Percentiles rank a stretch among this genome's conserved stretches.
These are phyloP conservation scores for Pocillopora grandis DNA, from an alignment of 92 coral and sea anemone genomes.

Conservation along the genomic window DNA sequence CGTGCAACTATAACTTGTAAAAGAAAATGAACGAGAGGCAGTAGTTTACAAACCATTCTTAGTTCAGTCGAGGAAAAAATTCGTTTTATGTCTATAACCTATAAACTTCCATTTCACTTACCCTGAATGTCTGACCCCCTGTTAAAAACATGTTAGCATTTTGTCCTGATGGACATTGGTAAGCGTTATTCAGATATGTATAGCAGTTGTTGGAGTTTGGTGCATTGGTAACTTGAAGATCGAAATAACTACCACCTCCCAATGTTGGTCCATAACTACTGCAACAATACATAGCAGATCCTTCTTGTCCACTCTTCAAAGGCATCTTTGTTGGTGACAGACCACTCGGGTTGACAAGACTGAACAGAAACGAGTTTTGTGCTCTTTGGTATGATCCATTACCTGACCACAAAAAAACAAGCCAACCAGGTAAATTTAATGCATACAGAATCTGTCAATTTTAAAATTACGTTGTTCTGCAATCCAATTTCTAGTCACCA, in stretches of 20 bases:
- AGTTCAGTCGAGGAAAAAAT: not conserved
- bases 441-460: too few relatives aligned
- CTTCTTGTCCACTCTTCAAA: slow-evolving; percentile 24
- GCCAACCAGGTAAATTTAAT: not conserved
- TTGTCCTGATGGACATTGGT: slow-evolving; percentile 54
- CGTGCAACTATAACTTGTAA: not conserved
- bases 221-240: too few relatives aligned
- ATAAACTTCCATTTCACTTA: slow-evolving; percentile 59
- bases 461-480: accelerated
- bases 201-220: slow-evolving; percentile 31
- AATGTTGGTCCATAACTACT: slow-evolving; percentile 60
- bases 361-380: slow-evolving; percentile 51
- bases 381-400: not conserved
- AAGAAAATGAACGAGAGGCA: not conserved
- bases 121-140: slow-evolving; percentile 39
- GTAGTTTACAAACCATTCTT: not conserved
- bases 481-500: too few relatives aligned
- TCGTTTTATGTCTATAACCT: not conserved
- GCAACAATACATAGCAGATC: slow-evolving; percentile 44
- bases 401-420: not conserved
- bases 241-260: too few relatives aligned
- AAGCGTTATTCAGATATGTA: slow-evolving; percentile 17
- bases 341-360: slow-evolving; percentile 41
- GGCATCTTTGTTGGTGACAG: slow-evolving; percentile 33
- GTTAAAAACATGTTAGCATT: slow-evolving; percentile 36